Conservation (phyloP, 2,113 vertebrate genomes). For the Datnioides undecimradiatus region DNA sequence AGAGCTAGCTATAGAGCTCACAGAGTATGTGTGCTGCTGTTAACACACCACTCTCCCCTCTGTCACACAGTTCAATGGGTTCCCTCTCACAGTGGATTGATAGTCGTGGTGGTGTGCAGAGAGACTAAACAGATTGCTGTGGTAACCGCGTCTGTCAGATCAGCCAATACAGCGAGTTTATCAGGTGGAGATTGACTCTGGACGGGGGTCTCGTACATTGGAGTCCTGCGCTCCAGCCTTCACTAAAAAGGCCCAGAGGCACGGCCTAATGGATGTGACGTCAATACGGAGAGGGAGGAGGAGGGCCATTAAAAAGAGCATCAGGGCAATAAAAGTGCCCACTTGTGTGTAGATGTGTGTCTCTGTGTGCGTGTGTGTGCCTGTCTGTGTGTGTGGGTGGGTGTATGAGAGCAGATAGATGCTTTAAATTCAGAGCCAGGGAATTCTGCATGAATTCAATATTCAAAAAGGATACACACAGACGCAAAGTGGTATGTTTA, state of each 20-base stretch:
- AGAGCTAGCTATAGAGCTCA: constrained; percentile 2
- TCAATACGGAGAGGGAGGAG: constrained; percentile 68
- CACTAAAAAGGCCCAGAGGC: constrained; percentile 75
- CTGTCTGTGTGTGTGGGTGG: neutral
- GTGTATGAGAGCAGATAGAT: neutral
- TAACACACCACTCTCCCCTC: constrained; percentile 28
- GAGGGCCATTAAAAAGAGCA: constrained; percentile 71
- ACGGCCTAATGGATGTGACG: constrained; percentile 76
- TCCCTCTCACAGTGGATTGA: constrained; percentile 48
- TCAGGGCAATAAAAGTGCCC: constrained; percentile 64
- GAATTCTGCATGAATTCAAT: neutral
- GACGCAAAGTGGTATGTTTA: neutral
- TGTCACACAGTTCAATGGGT: constrained; percentile 39
- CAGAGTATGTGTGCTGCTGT: neutral
- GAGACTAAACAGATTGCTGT: constrained; percentile 62
- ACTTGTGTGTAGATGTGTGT: constrained; percentile 29
- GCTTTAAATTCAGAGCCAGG: constrained; percentile 14
- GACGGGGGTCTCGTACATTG: constrained; percentile 42
- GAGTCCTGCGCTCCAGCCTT: constrained; percentile 50
- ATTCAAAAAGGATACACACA: constrained; percentile 10
- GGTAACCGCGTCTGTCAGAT: constrained; percentile 65
- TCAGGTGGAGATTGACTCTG: constrained; percentile 73
- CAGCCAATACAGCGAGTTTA: constrained; percentile 58
- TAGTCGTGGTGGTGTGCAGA: constrained; percentile 22
- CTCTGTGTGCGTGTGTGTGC: constrained; percentile 8